phyloP scores from a whole-genome alignment of 2,888 invertebrate species.

The Ichneumoninae sp. region DNA sequence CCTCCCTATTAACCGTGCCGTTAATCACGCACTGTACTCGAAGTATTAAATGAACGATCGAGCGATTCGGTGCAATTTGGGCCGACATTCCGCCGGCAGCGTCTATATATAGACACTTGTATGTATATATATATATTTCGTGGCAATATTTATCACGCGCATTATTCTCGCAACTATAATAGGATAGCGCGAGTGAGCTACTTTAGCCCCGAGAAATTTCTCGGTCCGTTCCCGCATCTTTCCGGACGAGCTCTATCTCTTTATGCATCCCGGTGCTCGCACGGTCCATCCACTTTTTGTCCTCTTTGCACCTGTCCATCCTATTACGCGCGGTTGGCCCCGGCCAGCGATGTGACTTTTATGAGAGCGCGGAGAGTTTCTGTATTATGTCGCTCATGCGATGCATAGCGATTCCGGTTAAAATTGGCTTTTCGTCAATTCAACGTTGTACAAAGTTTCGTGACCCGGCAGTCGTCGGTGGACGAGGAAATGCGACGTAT shows the following conservation, averaged over 20 bases:
- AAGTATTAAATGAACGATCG: conserved; percentile 29
- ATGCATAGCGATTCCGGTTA: conserved; percentile 40
- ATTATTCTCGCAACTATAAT: conserved; percentile 64
- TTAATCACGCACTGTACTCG: conserved; percentile 18
- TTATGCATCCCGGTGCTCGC: conserved; percentile 42
- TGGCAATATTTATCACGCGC: conserved; percentile 63
- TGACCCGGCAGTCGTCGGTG: conserved; percentile 12
- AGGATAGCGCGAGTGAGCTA: conserved; percentile 46
- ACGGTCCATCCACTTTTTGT: conserved; percentile 58
- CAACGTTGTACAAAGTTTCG: conserved; percentile 31
- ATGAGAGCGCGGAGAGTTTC: conserved; percentile 38
- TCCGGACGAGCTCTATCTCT: conserved; percentile 17
- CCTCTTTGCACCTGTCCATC: conserved; percentile 66
- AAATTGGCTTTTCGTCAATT: conserved; percentile 58
- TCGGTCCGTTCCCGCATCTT: conserved; percentile 26
- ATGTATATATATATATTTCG: conserved; percentile 14
- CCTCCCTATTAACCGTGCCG: conserved; percentile 60
- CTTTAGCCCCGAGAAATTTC: conserved; percentile 51
- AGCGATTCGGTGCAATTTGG: conserved; percentile 1
- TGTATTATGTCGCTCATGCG: conserved; percentile 23
- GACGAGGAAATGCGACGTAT: conserved; percentile 13
- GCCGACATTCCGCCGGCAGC: conserved; percentile 17
- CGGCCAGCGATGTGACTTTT: conserved; percentile 50
- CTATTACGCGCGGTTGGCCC: conserved; percentile 61
- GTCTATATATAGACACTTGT: background rate